Evolutionary conservation across 2,797 vertebrate species (phyloP), one percentile per base, ranked within the genome.

Genomic region (Tokudaia tokunoshimensis): DNA sequence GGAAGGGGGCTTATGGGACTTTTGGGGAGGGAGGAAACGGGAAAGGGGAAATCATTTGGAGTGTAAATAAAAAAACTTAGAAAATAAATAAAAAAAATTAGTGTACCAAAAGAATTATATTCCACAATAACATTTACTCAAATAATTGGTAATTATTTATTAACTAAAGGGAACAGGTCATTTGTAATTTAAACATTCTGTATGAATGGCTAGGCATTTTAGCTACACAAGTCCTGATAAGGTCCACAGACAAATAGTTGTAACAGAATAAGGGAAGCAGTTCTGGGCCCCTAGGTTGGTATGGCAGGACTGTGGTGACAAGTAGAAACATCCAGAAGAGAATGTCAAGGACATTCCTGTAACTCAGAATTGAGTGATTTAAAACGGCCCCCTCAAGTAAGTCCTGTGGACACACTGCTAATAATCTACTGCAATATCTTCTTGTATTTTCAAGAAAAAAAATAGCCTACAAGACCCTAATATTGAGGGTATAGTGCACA

Each of bases 281-380:
- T 55, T 14, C 26, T 24, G 3, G 75, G 20, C 1, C 47, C 34
- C 13, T 24, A 83, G 11, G 13, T 31, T 95, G 1, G 15, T 41
- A 2, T 31, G 34, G 8, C 15, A 15, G 34, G 31, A 5, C n/a
- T 3, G 1, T 34, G 6, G 8, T 31, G 61, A 75, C 0, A 63
- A 93, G 74, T 50, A 70, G 7, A 59, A 63, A 47, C 24, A 31
- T 3, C 15, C 29, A 1, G 3, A n/a, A 82, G 19, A 63, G 4
- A 37, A 4, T n/a, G 29, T 2, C 17, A 26, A 6, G 15, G 37
- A 34, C 13, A 70, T 74, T 61, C 9, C 34, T 57, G 24, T 80
- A 61, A 84, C 37, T 93, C 19, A 47, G 37, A 57, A 61, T 34
- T 59, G 47, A 81, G 67, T 4, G 31, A 22, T 37, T 80, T 80